Conservation (phyloP, 2,888 invertebrate genomes). For the Melitaea athalia region DNA sequence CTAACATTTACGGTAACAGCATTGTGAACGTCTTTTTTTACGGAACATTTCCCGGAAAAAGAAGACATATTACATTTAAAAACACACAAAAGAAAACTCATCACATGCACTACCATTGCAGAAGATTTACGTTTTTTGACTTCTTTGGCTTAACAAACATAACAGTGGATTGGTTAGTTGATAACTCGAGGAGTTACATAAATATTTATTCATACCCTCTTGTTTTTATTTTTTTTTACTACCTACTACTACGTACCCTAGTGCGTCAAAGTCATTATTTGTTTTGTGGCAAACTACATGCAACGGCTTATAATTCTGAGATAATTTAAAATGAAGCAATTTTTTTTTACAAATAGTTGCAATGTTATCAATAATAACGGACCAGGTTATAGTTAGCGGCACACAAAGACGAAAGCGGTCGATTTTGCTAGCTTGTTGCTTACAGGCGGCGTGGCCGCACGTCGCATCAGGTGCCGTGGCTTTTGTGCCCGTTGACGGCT, state of each 20-base stretch:
- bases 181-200: conserved; percentile 16
- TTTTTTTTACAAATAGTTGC: background rate
- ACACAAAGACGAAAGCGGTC: conserved; percentile 71
- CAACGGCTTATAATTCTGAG: conserved; percentile 9
- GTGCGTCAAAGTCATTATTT: background rate
- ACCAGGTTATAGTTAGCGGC: conserved; percentile 76
- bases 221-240: conserved; percentile 21
- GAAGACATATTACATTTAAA: conserved; percentile 64
- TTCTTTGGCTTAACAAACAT: conserved; percentile 11
- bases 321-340: background rate
- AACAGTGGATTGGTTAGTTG: conserved; percentile 15
- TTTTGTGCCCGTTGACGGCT: conserved; percentile 68
- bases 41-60: conserved; percentile 64
- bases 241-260: conserved; percentile 17
- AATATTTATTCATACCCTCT: conserved; percentile 17
- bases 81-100: conserved; percentile 61
- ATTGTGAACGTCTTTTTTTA: conserved; percentile 53
- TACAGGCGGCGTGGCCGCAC: conserved; percentile 81
- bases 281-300: conserved; percentile 38
- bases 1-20: conserved; percentile 55
- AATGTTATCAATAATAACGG: conserved; percentile 62
- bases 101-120: conserved; percentile 72
- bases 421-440: conserved; percentile 68
- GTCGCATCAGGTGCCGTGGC: conserved; percentile 77
- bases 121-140: conserved; percentile 6